Conservation (phyloP, 2,113 vertebrate species). For the Alectura lathami region DNA sequence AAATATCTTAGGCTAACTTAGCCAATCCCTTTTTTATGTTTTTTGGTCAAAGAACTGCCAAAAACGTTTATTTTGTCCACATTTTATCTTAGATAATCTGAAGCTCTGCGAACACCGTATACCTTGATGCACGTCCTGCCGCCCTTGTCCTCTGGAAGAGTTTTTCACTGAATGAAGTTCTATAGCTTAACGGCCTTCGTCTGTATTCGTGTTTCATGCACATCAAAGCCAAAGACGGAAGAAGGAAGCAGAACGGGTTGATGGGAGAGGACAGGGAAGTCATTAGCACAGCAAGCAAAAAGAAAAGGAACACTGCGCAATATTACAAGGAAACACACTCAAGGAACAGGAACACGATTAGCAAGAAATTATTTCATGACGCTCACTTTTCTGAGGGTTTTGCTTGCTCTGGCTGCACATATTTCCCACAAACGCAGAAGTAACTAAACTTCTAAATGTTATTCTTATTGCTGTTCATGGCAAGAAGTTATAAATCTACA, state of each 20-base stretch:
- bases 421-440: background rate
- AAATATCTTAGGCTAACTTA: background rate
- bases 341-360: background rate
- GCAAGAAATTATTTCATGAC: background rate
- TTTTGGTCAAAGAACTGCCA: background rate
- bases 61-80: background rate
- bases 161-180: constrained; percentile 89
- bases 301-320: constrained; percentile 64
- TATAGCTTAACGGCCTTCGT: constrained; percentile 91
- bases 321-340: constrained; percentile 43
- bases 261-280: constrained; percentile 74
- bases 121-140: constrained; percentile 90
- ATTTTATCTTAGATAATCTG: background rate
- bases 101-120: constrained; percentile 50
- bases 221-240: constrained; percentile 74
- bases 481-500: background rate
- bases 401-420: background rate
- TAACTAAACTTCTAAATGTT: background rate
- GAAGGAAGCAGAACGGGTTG: constrained; percentile 56
- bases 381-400: background rate
- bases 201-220: constrained; percentile 77
- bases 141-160: constrained; percentile 91
- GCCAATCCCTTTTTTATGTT: background rate
- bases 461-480: background rate
- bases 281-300: constrained; percentile 76